Evolutionary conservation across 2,113 vertebrate species (phyloP).

Genomic region (Oceanites oceanicus): DNA sequence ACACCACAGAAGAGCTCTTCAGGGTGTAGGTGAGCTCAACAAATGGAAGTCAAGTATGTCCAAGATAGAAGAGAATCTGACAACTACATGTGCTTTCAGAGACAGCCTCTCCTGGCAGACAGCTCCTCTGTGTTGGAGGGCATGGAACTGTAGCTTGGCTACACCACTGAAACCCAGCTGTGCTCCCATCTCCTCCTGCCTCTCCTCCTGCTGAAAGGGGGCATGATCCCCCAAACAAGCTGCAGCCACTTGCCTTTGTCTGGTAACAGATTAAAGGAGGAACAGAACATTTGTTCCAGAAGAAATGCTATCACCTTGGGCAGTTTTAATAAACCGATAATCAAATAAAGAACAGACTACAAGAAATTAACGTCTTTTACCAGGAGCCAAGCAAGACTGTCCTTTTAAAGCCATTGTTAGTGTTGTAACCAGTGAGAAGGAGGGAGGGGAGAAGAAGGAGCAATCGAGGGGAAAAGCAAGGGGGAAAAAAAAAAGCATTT

Average conservation of each 20-base stretch:
- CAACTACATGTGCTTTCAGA: background rate
- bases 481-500: background rate
- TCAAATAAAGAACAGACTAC: conserved; percentile 63
- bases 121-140: background rate
- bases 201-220: background rate
- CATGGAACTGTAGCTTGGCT: background rate
- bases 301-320: conserved; percentile 22
- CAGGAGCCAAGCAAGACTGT: background rate
- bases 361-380: conserved; percentile 40
- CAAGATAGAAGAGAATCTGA: background rate
- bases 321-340: conserved; percentile 66
- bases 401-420: conserved; percentile 11
- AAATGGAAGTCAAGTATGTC: background rate
- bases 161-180: background rate
- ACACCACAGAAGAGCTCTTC: background rate
- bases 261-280: background rate
- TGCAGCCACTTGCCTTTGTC: background rate
- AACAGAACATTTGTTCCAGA: conserved; percentile 1
- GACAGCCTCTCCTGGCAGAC: background rate
- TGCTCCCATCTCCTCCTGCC: background rate
- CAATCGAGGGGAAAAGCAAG: background rate
- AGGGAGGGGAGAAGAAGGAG: background rate
- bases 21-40: background rate
- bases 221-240: background rate
- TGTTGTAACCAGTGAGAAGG: background rate